Evolutionary conservation across 2,888 invertebrate genomes (phyloP).

Genomic region (Chymomyza procnemis): DNA sequence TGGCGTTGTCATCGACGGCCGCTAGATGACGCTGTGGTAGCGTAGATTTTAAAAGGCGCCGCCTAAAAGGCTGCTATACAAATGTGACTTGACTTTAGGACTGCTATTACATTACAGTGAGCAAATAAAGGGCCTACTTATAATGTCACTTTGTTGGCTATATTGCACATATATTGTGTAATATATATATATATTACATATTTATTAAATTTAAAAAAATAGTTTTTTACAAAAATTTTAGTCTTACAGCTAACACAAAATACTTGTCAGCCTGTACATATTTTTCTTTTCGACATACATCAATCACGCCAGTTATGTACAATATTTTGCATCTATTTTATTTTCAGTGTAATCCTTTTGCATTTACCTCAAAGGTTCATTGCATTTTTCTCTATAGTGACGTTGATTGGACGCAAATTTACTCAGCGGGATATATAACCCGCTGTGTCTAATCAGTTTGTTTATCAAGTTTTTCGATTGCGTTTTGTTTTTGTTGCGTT

Average conservation of each 20-base stretch:
- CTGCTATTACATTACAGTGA: not conserved
- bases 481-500: not conserved
- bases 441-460: conserved; percentile 66
- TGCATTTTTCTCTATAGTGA: conserved; percentile 34
- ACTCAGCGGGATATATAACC: conserved; percentile 41
- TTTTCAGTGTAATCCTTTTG: not conserved
- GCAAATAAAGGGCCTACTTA: not conserved
- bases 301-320: not conserved
- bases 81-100: not conserved
- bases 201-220: too few relatives aligned
- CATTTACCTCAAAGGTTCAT: conserved; percentile 41
- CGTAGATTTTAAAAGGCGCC: conserved; percentile 14
- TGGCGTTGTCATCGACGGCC: not conserved
- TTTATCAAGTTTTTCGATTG: conserved; percentile 42
- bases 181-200: too few relatives aligned
- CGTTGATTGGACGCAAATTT: conserved; percentile 55
- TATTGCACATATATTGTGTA: too few relatives aligned
- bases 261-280: too few relatives aligned
- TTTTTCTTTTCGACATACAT: too few relatives aligned
- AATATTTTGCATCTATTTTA: not conserved
- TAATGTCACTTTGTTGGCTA: not conserved
- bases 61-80: conserved; percentile 48
- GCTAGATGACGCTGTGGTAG: conserved; percentile 20
- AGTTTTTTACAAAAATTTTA: too few relatives aligned
- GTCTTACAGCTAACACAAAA: too few relatives aligned